phyloP scores from a whole-genome alignment of 2,797 vertebrate species.

The Numenius phaeopus region DNA sequence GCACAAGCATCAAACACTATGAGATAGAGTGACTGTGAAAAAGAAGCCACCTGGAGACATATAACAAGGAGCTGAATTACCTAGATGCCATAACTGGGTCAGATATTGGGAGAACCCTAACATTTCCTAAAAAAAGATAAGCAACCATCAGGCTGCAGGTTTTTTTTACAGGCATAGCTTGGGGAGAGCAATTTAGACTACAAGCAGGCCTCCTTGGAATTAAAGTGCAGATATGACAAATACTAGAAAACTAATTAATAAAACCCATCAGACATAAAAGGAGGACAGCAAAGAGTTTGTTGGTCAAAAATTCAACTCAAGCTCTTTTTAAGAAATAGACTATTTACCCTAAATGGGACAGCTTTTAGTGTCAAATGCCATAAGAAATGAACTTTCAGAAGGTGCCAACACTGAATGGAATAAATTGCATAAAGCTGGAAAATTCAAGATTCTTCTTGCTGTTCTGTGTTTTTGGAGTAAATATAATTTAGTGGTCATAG shows the following conservation, averaged over 20 bases:
- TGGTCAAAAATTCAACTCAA: neutral
- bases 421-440: neutral
- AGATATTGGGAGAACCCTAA: neutral
- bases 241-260: neutral
- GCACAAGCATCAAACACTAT: neutral
- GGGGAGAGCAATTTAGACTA: neutral
- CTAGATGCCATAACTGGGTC: neutral
- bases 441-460: neutral
- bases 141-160: neutral
- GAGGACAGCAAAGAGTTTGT: neutral
- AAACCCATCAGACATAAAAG: neutral
- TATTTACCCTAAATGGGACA: neutral
- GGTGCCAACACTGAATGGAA: neutral
- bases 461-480: neutral
- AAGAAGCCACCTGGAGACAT: neutral
- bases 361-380: neutral
- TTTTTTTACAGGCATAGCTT: neutral
- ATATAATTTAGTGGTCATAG: neutral
- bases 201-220: neutral
- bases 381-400: neutral
- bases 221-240: neutral
- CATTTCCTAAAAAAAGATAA: neutral
- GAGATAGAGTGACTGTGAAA: neutral
- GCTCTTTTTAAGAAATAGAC: neutral
- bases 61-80: neutral